A percentile compares a stretch with the other conserved stretches of the same genome.
phyloP scores from a whole-genome alignment of 2,113 vertebrate genomes.

The Charina bottae region DNA sequence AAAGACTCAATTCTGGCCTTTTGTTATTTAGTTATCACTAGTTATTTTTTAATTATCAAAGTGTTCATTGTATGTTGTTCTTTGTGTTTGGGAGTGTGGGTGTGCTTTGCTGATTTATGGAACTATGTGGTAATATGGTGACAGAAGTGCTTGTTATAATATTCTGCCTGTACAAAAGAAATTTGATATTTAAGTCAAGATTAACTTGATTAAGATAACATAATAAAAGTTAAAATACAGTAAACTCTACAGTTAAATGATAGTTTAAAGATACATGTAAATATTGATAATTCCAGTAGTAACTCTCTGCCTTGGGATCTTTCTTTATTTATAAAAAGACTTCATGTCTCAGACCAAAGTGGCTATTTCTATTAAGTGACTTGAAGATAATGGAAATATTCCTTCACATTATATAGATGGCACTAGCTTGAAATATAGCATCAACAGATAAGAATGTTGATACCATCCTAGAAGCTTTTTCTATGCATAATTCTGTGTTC shows the following conservation, averaged over 20 bases:
- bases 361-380: background rate
- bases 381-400: background rate
- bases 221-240: background rate
- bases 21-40: background rate
- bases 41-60: background rate
- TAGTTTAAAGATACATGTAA: background rate
- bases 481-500: background rate
- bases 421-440: background rate
- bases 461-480: background rate
- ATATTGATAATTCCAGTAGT: background rate
- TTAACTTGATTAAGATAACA: background rate
- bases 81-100: too few relatives aligned
- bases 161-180: background rate
- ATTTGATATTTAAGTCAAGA: slow-evolving; percentile 24
- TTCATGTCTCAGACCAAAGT: background rate
- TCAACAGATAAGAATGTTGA: background rate
- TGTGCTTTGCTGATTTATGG: slow-evolving; percentile 5
- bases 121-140: background rate
- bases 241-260: background rate
- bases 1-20: background rate
- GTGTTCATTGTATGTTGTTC: background rate
- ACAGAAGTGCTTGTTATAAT: background rate
- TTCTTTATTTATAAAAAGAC: background rate
- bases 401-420: background rate
- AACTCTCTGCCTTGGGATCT: background rate